A percentile compares a stretch with the other conserved stretches of the same genome.
These are phyloP conservation scores for Ophion slaviceki DNA, from an alignment of 2,888 invertebrate genomes.

Conservation along the genomic window DNA sequence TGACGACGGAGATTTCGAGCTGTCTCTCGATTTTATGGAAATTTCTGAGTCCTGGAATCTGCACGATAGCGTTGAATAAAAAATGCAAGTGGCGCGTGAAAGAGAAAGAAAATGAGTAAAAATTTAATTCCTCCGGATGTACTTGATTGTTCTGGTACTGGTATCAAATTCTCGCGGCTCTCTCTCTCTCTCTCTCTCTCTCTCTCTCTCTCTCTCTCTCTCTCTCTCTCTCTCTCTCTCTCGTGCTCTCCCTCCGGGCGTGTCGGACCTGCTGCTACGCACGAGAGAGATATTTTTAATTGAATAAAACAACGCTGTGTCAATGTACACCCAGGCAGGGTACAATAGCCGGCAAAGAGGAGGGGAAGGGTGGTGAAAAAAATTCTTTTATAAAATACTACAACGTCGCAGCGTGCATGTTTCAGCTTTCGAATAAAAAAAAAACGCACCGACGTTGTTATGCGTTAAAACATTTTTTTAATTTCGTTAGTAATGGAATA, in stretches of 20 bases:
- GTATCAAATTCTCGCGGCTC: constrained; percentile 18
- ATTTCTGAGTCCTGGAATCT: constrained; percentile 33
- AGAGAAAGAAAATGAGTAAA: constrained; percentile 23
- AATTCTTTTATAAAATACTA: constrained; percentile 41
- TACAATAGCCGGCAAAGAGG: constrained; percentile 30
- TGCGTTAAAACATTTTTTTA: background rate
- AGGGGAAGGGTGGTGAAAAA: constrained; percentile 11
- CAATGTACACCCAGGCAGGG: constrained; percentile 41
- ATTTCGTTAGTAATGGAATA: background rate
- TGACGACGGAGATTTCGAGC: constrained; percentile 40
- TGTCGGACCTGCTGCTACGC: constrained; percentile 45
- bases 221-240: background rate
- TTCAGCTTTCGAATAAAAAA: constrained; percentile 7
- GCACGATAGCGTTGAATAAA: constrained; percentile 36
- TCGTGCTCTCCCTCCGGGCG: constrained; percentile 4
- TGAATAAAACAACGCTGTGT: constrained; percentile 50
- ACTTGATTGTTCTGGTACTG: constrained; percentile 49
- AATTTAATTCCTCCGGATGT: constrained; percentile 52
- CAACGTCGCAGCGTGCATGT: constrained; percentile 23
- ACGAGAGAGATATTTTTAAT: constrained; percentile 54
- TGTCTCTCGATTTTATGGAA: constrained; percentile 29
- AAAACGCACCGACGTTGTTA: background rate
- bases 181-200: no score
- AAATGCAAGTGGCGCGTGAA: constrained; percentile 17
- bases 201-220: no score